These are phyloP conservation scores for Heptranchias perlo DNA, from an alignment of 2,113 vertebrate genomes.

Conservation along the genomic window DNA sequence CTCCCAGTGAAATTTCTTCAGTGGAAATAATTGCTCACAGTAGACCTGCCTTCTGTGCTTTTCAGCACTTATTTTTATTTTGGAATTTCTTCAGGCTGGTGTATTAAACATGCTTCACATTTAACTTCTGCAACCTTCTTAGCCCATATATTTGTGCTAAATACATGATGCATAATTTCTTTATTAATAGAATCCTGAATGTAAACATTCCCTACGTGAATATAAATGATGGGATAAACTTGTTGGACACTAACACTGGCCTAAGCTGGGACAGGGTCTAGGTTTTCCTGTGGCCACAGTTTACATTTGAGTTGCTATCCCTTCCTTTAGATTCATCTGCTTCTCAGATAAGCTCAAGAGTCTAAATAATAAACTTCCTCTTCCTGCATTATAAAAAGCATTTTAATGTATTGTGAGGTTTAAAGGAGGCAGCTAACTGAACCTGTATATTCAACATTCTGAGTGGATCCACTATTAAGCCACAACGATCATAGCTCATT, in stretches of 20 bases:
- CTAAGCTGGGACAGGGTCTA: not conserved
- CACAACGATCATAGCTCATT: not conserved
- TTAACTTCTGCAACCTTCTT: not conserved
- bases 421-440: not conserved
- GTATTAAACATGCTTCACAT: not conserved
- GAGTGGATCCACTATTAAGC: not conserved
- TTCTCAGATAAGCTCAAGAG: not conserved
- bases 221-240: not conserved
- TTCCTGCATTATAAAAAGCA: constrained; percentile 1
- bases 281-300: not conserved
- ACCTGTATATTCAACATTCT: not conserved
- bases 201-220: not conserved
- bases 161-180: not conserved
- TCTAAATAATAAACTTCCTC: not conserved
- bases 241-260: not conserved
- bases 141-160: not conserved
- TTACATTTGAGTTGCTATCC: not conserved
- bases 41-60: not conserved
- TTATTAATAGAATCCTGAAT: not conserved
- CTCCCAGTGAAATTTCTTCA: not conserved
- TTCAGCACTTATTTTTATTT: not conserved
- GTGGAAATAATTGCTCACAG: not conserved
- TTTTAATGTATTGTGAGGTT: not conserved
- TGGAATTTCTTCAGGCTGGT: not conserved
- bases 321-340: not conserved